Percentiles rank a stretch among this genome's conserved stretches.
Evolutionary conservation across 1,140 invertebrate species (phyloP).

Genomic region (Zaprionus inermis): DNA sequence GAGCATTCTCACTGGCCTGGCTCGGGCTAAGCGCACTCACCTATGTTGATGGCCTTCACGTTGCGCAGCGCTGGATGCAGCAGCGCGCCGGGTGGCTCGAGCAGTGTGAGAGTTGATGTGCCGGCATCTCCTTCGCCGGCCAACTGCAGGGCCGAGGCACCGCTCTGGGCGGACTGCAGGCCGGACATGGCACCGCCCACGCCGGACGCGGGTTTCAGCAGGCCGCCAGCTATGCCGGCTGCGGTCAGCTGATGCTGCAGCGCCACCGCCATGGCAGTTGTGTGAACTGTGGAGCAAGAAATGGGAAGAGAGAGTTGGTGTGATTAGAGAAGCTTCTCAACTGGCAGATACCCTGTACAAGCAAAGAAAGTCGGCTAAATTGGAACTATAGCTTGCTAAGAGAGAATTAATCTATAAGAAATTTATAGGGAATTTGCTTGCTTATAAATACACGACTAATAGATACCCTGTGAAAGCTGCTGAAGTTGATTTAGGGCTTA

Average conservation of each 20-base stretch:
- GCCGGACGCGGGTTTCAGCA: slow-evolving; percentile 72
- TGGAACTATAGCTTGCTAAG: not conserved
- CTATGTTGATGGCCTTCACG: slow-evolving; percentile 86
- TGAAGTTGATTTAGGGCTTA: too few relatives aligned
- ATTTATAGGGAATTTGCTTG: too few relatives aligned
- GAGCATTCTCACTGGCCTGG: not conserved
- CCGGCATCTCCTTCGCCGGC: slow-evolving; percentile 75
- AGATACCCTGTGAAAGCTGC: too few relatives aligned
- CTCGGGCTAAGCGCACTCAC: slow-evolving; percentile 66
- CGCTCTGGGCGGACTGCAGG: slow-evolving; percentile 59
- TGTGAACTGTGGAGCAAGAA: slow-evolving; percentile 64
- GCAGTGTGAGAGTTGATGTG: slow-evolving; percentile 83
- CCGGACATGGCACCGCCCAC: slow-evolving; percentile 61
- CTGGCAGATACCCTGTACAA: not conserved
- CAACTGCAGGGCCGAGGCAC: slow-evolving; percentile 70
- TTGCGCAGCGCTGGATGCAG: slow-evolving; percentile 86
- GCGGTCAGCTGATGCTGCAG: slow-evolving; percentile 80
- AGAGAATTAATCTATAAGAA: not conserved
- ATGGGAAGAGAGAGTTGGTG: too few relatives aligned
- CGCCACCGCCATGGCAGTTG: slow-evolving; percentile 81
- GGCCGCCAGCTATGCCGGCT: slow-evolving; percentile 70
- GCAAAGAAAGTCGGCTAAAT: not conserved
- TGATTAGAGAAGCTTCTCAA: not conserved
- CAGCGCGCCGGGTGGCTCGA: slow-evolving; percentile 84
- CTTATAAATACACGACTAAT: too few relatives aligned